Base-by-base conservation (phyloP, 2,113 vertebrate species). In the Limanda limanda region DNA sequence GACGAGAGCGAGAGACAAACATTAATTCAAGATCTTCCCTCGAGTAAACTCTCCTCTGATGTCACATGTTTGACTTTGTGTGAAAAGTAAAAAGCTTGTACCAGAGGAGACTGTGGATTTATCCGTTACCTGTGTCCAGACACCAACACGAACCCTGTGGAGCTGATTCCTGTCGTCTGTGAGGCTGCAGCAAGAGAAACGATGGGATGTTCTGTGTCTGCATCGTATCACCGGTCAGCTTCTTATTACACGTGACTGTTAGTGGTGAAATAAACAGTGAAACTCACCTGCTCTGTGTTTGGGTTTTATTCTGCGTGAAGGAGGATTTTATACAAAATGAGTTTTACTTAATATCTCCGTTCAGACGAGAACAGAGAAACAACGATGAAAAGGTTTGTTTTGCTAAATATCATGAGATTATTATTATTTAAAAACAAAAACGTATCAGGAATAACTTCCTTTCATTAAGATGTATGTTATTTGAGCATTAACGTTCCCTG, bases 261-360 rank as follows among this genome's bases (percentile, higher is more conserved):
- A 71, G 80, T 78, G 79, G 75, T 82, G 79, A 84, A 89, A 89
- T 91, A 92, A 90, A 91, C n/a, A 59, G 57, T 4, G 55, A 79
- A 90, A 84, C 24, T 18, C 27, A 35, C 11, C 14, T 27, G 35
- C 2, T 57, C 18, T 65, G 2, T 51, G 2, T 37, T 82, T 69
- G 86, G 56, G 48, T 17, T 81, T 91, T 25, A 55, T 83, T 75
- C 11, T 4, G n/a, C 0, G 51, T 3, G 21, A 23, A 11, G 0
- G 45, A 48, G 15, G 45, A 18, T 45, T 45, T 45, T 10, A 37
- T 37, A 8, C 9, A 37, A 37, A 37, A 8, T 9, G 35, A 37
- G 11, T 12, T 42, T 42, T 42, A 42, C 2, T 12, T 3, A 42
- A 42, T 42, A 10, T 42, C 10, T 42, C 40, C 2, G 10, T 12